Evolutionary conservation across 2,797 vertebrate genomes (phyloP).

Genomic region (Phoxinus dragarum): DNA sequence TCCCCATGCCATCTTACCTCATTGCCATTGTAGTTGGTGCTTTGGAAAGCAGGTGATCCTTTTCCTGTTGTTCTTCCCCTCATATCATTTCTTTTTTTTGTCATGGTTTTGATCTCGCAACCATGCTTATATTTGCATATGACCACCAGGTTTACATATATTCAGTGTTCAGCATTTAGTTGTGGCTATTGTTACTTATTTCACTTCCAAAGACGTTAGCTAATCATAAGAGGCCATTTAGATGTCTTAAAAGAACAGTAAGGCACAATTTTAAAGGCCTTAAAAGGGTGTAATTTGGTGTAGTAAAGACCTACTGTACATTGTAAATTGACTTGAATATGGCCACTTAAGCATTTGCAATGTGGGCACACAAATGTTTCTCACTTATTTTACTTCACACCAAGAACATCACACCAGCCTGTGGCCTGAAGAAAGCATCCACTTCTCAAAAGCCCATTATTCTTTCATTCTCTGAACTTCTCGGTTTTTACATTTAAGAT

Average conservation of each 20-base stretch:
- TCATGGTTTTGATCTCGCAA: not conserved
- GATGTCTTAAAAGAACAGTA: not conserved
- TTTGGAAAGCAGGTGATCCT: slow-evolving; percentile 91
- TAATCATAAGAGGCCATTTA: not conserved
- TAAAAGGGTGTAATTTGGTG: not conserved
- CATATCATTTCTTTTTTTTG: not conserved
- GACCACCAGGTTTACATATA: not conserved
- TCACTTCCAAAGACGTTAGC: not conserved
- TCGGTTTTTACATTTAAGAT: not conserved
- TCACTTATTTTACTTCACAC: not conserved
- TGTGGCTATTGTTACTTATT: not conserved
- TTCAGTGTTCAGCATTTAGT: not conserved
- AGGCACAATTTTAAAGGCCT: not conserved
- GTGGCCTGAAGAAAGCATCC: not conserved
- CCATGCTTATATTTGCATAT: not conserved
- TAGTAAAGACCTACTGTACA: not conserved
- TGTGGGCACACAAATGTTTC: not conserved
- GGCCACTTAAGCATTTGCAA: not conserved
- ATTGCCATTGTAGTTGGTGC: slow-evolving; percentile 92
- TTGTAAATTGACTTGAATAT: not conserved
- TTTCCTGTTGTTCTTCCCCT: not conserved
- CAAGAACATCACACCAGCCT: not conserved
- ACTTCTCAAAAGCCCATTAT: not conserved
- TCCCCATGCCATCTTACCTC: slow-evolving; percentile 93
- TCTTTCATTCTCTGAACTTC: not conserved